Conservation (phyloP, 2,113 vertebrate genomes). For the Sylvia atricapilla region DNA sequence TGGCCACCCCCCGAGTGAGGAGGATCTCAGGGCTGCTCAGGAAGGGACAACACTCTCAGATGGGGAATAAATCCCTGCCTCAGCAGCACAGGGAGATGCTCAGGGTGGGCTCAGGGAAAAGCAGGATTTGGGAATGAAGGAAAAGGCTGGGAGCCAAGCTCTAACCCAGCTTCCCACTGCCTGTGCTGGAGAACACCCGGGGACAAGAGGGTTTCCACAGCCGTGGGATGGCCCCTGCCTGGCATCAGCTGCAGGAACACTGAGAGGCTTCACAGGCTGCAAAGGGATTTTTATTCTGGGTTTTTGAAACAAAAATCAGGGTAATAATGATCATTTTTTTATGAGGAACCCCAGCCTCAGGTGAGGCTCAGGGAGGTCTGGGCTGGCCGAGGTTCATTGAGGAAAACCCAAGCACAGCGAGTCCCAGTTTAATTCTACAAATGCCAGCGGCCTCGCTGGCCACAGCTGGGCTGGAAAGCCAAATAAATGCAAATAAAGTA, state of each 20-base stretch:
- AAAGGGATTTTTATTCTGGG: not conserved
- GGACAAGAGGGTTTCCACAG: accelerated
- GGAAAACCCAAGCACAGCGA: not conserved
- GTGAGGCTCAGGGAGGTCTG: not conserved
- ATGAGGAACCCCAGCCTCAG: not conserved
- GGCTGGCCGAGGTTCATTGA: not conserved
- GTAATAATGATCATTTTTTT: not conserved
- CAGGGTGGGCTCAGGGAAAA: not conserved
- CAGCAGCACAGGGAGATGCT: not conserved
- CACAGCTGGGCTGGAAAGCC: not conserved
- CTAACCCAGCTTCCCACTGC: too few species aligned
- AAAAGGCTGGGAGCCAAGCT: not conserved
- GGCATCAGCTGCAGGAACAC: not conserved
- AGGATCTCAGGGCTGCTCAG: not conserved
- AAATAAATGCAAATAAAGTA: not conserved
- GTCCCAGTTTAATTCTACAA: not conserved
- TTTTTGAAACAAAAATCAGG: not conserved
- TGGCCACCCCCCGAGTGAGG: accelerated
- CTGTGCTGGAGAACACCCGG: not conserved
- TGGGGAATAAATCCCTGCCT: not conserved
- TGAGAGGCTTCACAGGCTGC: not conserved
- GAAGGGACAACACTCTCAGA: accelerated
- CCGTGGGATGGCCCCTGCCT: not conserved
- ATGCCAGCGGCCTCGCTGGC: accelerated
- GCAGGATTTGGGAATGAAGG: accelerated